These are phyloP conservation scores for Lepidocolaptes lacrymiger DNA, from an alignment of 2,797 vertebrate species.

Conservation along the genomic window DNA sequence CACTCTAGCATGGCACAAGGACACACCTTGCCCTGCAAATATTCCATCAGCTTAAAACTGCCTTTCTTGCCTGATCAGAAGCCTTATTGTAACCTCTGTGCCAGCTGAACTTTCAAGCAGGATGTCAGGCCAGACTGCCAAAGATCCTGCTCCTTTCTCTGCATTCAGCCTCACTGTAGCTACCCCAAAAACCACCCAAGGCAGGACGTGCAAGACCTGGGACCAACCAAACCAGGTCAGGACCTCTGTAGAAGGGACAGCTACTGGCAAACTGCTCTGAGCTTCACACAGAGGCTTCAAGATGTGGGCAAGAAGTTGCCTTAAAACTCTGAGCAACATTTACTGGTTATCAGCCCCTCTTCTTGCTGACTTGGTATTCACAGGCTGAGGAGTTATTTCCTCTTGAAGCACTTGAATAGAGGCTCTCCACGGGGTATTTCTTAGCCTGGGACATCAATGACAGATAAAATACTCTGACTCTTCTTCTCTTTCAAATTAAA, in stretches of 20 bases:
- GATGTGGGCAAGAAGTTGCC: not conserved
- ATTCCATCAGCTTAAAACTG: no score
- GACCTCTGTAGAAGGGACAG: not conserved
- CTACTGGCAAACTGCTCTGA: not conserved
- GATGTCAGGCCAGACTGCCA: no score
- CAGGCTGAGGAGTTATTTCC: not conserved
- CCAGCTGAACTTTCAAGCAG: no score
- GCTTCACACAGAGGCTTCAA: not conserved
- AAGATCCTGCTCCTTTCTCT: not conserved
- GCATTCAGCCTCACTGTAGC: not conserved
- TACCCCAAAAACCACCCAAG: not conserved
- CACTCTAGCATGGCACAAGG: no score
- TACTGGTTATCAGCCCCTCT: not conserved
- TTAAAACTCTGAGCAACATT: not conserved
- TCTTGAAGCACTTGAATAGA: not conserved
- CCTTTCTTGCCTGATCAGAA: no score
- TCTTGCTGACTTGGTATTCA: not conserved
- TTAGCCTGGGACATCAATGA: not conserved
- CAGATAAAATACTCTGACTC: not conserved
- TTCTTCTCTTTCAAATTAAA: not conserved
- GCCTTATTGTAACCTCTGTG: no score
- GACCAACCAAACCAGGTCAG: not conserved
- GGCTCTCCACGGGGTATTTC: not conserved
- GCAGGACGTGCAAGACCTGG: not conserved
- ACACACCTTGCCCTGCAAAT: no score